phyloP scores from a whole-genome alignment of 2,888 invertebrate genomes.

The Rhodophaea formosa region DNA sequence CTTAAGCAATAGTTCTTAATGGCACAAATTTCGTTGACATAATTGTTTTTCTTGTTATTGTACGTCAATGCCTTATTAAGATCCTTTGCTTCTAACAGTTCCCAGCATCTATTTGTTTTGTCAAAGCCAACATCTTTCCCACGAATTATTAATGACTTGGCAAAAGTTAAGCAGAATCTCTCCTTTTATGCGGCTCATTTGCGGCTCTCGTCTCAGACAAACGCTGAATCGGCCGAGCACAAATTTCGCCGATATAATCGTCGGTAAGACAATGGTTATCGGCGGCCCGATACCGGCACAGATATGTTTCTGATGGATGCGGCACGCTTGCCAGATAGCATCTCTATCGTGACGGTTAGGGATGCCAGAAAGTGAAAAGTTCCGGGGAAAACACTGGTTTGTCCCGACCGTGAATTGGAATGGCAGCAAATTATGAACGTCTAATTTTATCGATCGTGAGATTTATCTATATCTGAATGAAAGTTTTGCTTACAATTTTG shows the following conservation, averaged over 20 bases:
- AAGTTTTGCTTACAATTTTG: no score
- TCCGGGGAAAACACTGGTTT: neutral
- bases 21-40: no score
- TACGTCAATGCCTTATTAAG: no score
- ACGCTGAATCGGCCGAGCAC: constrained; percentile 70
- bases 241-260: constrained; percentile 77
- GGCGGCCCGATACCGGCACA: constrained; percentile 61
- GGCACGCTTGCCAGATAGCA: constrained; percentile 73
- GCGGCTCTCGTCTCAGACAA: constrained; percentile 67
- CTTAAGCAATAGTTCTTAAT: no score
- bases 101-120: neutral
- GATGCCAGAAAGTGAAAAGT: constrained; percentile 24
- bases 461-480: no score
- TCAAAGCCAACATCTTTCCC: constrained; percentile 49
- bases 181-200: constrained; percentile 77
- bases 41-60: no score
- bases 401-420: no score
- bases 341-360: constrained; percentile 64
- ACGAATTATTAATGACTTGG: constrained; percentile 75
- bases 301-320: constrained; percentile 75
- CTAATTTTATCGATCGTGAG: no score
- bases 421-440: no score
- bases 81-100: no score
- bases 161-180: constrained; percentile 64
- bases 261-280: constrained; percentile 74